Conservation (phyloP, 2,797 vertebrate species). For the Anabacerthia variegaticeps region DNA sequence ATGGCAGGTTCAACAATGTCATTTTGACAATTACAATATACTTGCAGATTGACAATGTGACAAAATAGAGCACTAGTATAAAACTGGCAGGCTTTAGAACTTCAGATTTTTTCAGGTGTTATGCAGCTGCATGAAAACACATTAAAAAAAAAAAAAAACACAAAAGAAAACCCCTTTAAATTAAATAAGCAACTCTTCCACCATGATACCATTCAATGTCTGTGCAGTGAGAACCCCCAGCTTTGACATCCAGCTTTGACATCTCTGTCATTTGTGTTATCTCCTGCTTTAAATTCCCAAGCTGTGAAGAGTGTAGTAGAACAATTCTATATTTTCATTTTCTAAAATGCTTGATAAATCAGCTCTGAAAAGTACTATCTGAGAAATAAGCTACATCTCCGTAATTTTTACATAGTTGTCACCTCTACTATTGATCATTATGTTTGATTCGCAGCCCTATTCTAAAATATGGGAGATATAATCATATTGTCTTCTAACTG, state of each 20-base stretch:
- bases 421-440: not conserved
- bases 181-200: not conserved
- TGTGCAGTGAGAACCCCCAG: not conserved
- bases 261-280: not conserved
- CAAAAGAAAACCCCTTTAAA: not conserved
- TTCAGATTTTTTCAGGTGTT: not conserved
- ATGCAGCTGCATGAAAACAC: not conserved
- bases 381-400: not conserved
- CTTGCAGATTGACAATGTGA: not conserved
- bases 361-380: not conserved
- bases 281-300: not conserved
- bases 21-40: not conserved
- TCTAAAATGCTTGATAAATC: not conserved
- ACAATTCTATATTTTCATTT: not conserved
- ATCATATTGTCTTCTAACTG: not conserved
- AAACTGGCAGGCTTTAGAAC: not conserved
- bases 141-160: too few species aligned
- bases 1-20: not conserved
- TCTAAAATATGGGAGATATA: not conserved
- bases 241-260: not conserved
- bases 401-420: not conserved
- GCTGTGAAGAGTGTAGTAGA: not conserved
- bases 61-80: not conserved
- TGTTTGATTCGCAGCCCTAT: not conserved
- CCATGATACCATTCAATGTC: not conserved